Base-by-base conservation (phyloP, 2,888 invertebrate species). In the Aricia artaxerxes region DNA sequence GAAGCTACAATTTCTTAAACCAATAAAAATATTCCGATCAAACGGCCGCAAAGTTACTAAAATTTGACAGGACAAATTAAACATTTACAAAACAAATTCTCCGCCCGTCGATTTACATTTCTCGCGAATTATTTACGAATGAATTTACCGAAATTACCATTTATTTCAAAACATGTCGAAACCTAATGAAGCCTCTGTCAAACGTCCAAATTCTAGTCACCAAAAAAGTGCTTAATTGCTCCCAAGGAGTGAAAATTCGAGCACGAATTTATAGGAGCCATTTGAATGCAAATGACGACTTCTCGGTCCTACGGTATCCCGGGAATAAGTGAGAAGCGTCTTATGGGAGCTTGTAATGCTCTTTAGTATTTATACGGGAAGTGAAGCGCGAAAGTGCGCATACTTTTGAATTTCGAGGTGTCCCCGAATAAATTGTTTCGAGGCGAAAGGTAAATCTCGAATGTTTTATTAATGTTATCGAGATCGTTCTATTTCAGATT, bases 201-300 rank as follows among this genome's bases (percentile, higher is more conserved):
- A 90, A 92, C 89, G 85, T 49, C 9, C 9, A 90, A 90, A 91
- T 91, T 91, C 89, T 88, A 86, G 88, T 85, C 85, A 85, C 84
- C 31, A 76, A 92, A 93, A 93, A 93, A 92, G 91, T 91, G 92
- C 92, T 92, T 93, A 94, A 94, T 94, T 93, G 93, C 92, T 92
- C 92, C 92, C 93, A 91, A 91, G 92, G 90, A 92, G 93, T 90
- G 92, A 92, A 92, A 92, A 93, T 93, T 93, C 90, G 93, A 91
- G 91, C 90, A 90, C 90, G 92, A 94, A 93, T 94, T 94, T 94
- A 93, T 93, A 92, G 91, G 89, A 92, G 92, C 93, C 92, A 93
- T 94, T 93, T 93, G 91, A 91, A 94, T 93, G 93, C 93, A 94
- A 94, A 94, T 94, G 92, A 93, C 92, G 92, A 93, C 91, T 92